Conservation (phyloP, 2,797 vertebrate species). For the Tragelaphus oryx region DNA sequence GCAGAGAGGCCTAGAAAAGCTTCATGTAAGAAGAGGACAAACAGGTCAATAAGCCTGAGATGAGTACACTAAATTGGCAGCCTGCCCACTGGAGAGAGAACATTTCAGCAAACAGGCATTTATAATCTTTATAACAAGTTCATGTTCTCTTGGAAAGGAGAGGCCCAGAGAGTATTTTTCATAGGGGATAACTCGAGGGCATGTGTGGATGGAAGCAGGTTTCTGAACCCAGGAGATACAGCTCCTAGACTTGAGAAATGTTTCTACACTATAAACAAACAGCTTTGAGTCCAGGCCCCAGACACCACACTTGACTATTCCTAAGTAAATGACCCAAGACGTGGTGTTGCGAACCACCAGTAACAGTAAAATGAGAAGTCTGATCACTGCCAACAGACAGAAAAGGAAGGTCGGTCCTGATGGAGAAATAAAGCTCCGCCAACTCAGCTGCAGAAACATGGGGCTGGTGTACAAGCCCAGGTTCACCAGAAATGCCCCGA, state of each 20-base stretch:
- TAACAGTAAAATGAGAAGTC: background rate
- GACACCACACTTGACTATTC: background rate
- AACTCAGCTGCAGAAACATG: fast-evolving
- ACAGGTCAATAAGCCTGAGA: background rate
- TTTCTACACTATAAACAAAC: background rate
- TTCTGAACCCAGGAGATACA: background rate
- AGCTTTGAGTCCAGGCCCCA: background rate
- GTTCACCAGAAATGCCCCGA: background rate
- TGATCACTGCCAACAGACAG: background rate
- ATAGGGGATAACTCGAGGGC: background rate
- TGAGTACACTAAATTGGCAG: background rate
- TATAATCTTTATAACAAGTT: background rate
- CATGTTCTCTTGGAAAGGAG: background rate
- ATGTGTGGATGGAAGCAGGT: background rate
- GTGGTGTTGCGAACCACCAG: background rate
- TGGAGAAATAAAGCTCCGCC: background rate
- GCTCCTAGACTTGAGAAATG: background rate
- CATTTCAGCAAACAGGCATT: background rate
- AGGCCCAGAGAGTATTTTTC: background rate
- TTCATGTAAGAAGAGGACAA: background rate
- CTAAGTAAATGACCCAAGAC: background rate
- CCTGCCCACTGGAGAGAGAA: background rate
- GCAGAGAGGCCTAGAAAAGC: background rate
- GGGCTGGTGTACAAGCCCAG: background rate
- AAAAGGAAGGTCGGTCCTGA: background rate